Base-by-base conservation (phyloP, 2,888 invertebrate genomes). In the Campopleginae sp. region DNA sequence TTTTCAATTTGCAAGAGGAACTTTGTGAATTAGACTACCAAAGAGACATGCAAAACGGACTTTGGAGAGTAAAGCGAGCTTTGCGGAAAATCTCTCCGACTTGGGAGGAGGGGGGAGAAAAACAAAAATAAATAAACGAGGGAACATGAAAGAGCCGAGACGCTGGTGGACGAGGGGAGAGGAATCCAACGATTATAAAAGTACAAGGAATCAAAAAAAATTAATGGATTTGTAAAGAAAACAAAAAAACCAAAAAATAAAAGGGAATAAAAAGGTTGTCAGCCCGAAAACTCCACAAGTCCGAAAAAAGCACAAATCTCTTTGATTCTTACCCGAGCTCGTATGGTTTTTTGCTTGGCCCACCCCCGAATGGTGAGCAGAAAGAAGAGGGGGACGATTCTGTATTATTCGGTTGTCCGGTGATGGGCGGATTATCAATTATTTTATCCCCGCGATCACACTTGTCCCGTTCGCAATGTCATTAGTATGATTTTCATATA, bases 321-420 rank as follows among this genome's bases (percentile, higher is more conserved):
- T 88, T 84, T 87, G 87, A 87, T 75, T 85, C 87, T 88, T 88
- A 88, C 87, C 86, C 85, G 82, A 68, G 75, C 74, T 63, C 23
- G n/a, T n/a, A n/a, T 23, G 33, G 31, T 27, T 75, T 33, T 75
- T 31, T 75, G 31, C 27, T 31, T 58, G 27, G 19, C 44, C 19
- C 31, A 63, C 70, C 70, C 42, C 70, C 70, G 72, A 76, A 68
- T 72, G 58, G 80, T 81, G 85, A 87, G 86, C 46, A 84, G 86
- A 19, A 42, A 14, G 19, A 27, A 17, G 75, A 48, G 48, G 19
- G 65, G 48, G 38, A 66, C 12, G 27, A 10, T 66, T 42, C 38
- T 27, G 44, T 78, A 51, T 80, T 68, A 33, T 27, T 63, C 33
- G 17, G 12, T 61, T 71, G 65, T 82, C 75, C 72, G 72, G 61